A percentile compares a stretch with the other conserved stretches of the same genome.
These are phyloP conservation scores for Pedetes capensis DNA, from an alignment of 2,113 vertebrate species.

Conservation along the genomic window DNA sequence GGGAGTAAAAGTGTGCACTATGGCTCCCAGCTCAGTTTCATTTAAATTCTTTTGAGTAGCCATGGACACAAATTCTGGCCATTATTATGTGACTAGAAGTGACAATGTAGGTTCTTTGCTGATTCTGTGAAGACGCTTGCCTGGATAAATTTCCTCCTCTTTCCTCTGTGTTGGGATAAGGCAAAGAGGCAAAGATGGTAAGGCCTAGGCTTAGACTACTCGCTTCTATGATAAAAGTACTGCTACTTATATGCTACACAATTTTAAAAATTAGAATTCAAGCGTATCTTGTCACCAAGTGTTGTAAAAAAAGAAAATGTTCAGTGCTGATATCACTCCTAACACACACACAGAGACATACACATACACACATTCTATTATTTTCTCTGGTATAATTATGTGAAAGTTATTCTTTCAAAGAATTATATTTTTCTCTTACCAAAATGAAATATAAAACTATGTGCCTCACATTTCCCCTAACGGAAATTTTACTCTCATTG, in stretches of 20 bases:
- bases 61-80: neutral
- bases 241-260: no score
- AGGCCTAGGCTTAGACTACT: neutral
- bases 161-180: fast-evolving
- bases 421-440: neutral
- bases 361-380: neutral
- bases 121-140: neutral
- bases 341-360: neutral
- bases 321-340: neutral
- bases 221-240: neutral
- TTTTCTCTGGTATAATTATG: neutral
- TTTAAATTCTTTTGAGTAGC: neutral
- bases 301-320: neutral
- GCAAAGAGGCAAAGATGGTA: neutral
- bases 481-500: neutral
- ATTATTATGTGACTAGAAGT: neutral
- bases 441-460: neutral
- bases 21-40: no score
- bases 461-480: neutral
- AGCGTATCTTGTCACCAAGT: neutral
- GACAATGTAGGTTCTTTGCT: neutral
- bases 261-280: neutral
- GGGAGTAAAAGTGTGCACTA: no score
- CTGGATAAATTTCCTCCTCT: neutral
- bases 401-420: neutral